phyloP scores from a whole-genome alignment of 2,888 invertebrate species.

The Pollenia angustigena region DNA sequence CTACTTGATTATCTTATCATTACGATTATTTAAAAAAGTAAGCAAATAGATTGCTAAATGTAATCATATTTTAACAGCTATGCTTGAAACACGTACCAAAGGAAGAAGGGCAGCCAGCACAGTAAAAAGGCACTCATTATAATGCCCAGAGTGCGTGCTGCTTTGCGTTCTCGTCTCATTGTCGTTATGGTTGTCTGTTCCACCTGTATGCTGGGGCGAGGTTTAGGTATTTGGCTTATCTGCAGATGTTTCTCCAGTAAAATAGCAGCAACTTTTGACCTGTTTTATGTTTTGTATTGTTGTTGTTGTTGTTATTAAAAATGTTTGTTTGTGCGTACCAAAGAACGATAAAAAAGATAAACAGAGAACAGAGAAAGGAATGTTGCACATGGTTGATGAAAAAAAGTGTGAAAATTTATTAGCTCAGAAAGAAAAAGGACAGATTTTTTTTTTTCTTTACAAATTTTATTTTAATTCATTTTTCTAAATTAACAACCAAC shows the following conservation, averaged over 20 bases:
- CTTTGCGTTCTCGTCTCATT: constrained; percentile 95
- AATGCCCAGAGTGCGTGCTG: constrained; percentile 96
- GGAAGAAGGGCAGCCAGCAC: constrained; percentile 98
- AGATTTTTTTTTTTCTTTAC: constrained; percentile 25
- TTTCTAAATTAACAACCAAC: constrained; percentile 55
- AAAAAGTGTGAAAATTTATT: constrained; percentile 66
- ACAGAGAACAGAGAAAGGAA: background rate
- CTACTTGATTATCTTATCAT: no score
- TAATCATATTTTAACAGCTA: background rate
- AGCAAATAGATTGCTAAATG: background rate
- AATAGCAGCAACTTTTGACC: constrained; percentile 94
- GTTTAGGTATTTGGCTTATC: constrained; percentile 94
- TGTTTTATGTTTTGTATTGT: constrained; percentile 78
- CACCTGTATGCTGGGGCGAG: constrained; percentile 88
- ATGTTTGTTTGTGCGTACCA: constrained; percentile 1
- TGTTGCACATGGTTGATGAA: constrained; percentile 42
- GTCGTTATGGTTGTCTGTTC: constrained; percentile 92
- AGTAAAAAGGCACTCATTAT: constrained; percentile 98
- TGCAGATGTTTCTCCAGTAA: constrained; percentile 94
- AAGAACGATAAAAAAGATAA: background rate
- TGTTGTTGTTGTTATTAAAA: constrained; percentile 11
- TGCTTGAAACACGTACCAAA: constrained; percentile 88
- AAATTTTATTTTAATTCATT: background rate
- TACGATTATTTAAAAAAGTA: no score
- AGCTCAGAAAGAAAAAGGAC: constrained; percentile 50